Percentiles rank a stretch among this genome's conserved stretches.
Evolutionary conservation across 2,888 invertebrate species (phyloP).

Genomic region (Aleiodes leptofemur): DNA sequence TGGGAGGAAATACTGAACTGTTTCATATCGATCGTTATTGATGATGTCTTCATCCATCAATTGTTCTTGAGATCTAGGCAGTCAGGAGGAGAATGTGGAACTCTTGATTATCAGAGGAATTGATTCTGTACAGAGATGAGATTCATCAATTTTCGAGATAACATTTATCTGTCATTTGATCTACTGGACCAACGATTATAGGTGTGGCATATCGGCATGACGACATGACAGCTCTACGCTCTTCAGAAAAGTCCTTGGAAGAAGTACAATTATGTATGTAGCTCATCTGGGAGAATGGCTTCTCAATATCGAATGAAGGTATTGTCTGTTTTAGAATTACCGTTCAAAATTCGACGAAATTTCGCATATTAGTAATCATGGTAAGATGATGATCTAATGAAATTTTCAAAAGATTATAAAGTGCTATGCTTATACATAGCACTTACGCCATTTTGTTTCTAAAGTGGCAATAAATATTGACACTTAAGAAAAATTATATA

Average conservation of each 20-base stretch:
- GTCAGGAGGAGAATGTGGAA: too few species aligned
- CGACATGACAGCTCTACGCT: constrained; percentile 18
- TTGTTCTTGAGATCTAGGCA: not conserved
- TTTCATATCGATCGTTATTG: not conserved
- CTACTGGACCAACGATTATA: constrained; percentile 12
- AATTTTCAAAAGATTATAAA: too few species aligned
- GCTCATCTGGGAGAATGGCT: not conserved
- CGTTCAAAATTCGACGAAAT: too few species aligned
- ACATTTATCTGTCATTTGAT: constrained; percentile 20
- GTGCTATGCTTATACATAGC: too few species aligned
- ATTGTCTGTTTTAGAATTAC: too few species aligned
- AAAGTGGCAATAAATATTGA: too few species aligned
- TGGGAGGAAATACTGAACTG: not conserved
- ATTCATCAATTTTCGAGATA: constrained; percentile 1
- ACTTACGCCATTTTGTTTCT: too few species aligned
- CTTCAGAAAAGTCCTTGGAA: not conserved
- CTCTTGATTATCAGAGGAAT: too few species aligned
- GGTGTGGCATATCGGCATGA: constrained; percentile 1
- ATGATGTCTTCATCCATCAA: not conserved
- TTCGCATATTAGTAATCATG: too few species aligned
- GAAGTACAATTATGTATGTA: constrained; percentile 5
- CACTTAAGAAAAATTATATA: too few species aligned
- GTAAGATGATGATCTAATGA: too few species aligned
- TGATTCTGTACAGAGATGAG: not conserved
- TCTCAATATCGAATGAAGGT: not conserved